Percentiles rank a stretch among this genome's conserved stretches.
These are phyloP conservation scores for Agelastica alni DNA, from an alignment of 2,888 invertebrate genomes.

Conservation along the genomic window DNA sequence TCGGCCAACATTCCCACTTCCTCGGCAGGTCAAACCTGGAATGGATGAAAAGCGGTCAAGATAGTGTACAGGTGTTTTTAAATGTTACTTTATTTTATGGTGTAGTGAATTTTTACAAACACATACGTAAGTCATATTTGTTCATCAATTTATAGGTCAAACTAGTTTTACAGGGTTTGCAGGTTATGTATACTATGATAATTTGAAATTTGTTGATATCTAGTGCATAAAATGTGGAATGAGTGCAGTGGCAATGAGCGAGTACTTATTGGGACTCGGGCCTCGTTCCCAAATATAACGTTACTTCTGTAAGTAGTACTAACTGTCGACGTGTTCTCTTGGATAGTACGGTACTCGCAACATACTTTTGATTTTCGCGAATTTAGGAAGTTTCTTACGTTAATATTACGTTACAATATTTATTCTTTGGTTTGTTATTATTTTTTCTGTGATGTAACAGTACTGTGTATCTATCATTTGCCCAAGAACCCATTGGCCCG, in stretches of 20 bases:
- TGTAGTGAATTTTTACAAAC: constrained; percentile 30
- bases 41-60: constrained; percentile 59
- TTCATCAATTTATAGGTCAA: constrained; percentile 29
- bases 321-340: constrained; percentile 44
- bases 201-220: constrained; percentile 51
- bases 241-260: constrained; percentile 52
- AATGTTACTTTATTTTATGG: constrained; percentile 49
- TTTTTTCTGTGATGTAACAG: constrained; percentile 49
- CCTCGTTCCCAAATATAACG: constrained; percentile 53
- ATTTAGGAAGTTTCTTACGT: constrained; percentile 2
- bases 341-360: constrained; percentile 18
- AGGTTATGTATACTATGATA: constrained; percentile 40
- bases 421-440: constrained; percentile 27
- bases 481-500: constrained; percentile 27
- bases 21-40: constrained; percentile 57
- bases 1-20: constrained; percentile 53
- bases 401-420: constrained; percentile 9
- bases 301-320: constrained; percentile 45
- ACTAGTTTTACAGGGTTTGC: constrained; percentile 25
- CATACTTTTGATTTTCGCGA: constrained; percentile 23
- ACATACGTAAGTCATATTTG: constrained; percentile 36
- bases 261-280: constrained; percentile 42
- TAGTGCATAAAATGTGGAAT: constrained; percentile 49
- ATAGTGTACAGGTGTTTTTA: constrained; percentile 57
- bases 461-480: constrained; percentile 34